Conservation (phyloP, 1,140 invertebrate species). For the Euwallacea similis region DNA sequence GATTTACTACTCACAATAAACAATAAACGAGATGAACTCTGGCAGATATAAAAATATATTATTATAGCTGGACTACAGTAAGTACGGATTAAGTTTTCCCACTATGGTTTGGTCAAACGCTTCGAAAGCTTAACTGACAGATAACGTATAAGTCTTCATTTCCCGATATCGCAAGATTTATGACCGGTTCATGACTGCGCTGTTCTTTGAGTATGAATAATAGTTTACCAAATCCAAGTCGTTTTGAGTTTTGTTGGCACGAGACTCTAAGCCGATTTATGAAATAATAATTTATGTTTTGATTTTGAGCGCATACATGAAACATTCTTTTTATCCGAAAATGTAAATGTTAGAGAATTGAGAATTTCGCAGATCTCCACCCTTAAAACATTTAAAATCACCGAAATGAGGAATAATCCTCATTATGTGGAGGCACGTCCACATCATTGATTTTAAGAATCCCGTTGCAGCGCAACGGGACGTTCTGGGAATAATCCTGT, state of each 20-base stretch:
- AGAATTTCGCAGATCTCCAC: too few species aligned
- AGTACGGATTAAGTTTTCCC: conserved; percentile 4
- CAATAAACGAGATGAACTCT: not conserved
- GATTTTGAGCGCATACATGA: too few species aligned
- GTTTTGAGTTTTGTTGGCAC: too few species aligned
- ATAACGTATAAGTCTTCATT: conserved; percentile 9
- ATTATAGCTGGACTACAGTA: not conserved
- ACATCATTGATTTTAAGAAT: conserved; percentile 17
- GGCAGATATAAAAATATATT: not conserved
- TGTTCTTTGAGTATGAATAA: not conserved
- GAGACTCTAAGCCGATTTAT: too few species aligned
- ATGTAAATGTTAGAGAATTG: too few species aligned
- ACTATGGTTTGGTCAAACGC: not conserved
- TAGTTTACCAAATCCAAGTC: too few species aligned
- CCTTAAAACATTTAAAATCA: too few species aligned
- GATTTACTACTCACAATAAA: not conserved
- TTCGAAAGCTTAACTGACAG: not conserved
- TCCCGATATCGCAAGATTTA: conserved; percentile 3
- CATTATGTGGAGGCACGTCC: conserved; percentile 12
- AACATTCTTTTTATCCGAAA: too few species aligned
- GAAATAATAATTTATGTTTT: too few species aligned
- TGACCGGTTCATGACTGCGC: not conserved
- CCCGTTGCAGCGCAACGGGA: not conserved
- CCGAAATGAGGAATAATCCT: too few species aligned
- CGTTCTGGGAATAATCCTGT: conserved; percentile 4